These are phyloP conservation scores for Eubasilissa regina DNA, from an alignment of 1,140 invertebrate genomes.

Conservation along the genomic window DNA sequence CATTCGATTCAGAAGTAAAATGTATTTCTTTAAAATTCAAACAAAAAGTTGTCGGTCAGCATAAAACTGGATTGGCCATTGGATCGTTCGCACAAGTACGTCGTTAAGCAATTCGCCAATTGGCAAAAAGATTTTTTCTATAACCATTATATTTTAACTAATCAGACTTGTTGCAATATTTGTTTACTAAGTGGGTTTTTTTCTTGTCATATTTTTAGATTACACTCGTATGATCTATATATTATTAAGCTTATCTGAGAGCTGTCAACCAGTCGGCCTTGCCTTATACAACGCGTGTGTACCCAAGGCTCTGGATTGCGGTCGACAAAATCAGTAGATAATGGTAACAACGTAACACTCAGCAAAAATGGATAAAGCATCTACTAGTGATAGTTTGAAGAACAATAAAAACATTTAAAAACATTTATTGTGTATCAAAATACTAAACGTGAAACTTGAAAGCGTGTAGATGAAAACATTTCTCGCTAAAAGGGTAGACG, in stretches of 20 bases:
- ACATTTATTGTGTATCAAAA: background rate
- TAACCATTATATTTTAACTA: background rate
- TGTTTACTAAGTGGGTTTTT: background rate
- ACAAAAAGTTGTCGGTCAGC: constrained; percentile 13
- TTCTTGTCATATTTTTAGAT: background rate
- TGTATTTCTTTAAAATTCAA: constrained; percentile 19
- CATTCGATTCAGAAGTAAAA: constrained; percentile 1
- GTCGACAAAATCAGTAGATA: background rate
- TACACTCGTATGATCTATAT: constrained; percentile 5
- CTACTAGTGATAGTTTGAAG: background rate
- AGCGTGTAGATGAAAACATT: background rate
- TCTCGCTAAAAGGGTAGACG: constrained; percentile 9
- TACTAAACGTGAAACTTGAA: background rate
- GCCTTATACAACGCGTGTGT: constrained; percentile 42
- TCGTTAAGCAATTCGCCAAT: background rate
- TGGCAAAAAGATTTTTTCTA: background rate
- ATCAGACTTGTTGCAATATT: background rate
- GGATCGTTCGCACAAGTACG: background rate
- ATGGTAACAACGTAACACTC: background rate
- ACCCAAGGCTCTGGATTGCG: constrained; percentile 18
- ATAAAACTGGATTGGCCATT: constrained; percentile 31
- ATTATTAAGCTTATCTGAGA: background rate
- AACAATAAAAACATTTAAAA: background rate
- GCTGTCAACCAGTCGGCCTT: constrained; percentile 40
- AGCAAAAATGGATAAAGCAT: background rate